Percentiles rank a stretch among this genome's conserved stretches.
Evolutionary conservation across 2,797 vertebrate genomes (phyloP).

Genomic region (Leptoclinus maculatus): DNA sequence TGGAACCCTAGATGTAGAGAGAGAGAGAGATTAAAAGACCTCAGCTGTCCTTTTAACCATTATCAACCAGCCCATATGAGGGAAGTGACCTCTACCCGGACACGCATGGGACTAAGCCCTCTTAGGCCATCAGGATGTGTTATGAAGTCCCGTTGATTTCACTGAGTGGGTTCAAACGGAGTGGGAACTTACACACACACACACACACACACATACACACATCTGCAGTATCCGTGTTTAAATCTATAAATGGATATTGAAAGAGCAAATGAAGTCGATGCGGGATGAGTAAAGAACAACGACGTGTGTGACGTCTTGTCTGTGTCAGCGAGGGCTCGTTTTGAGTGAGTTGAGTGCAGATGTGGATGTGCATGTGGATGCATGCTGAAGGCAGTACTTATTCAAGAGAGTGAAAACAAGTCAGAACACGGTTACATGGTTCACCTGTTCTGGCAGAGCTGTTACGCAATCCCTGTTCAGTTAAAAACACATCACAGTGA

Average conservation of each 20-base stretch:
- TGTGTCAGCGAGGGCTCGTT: constrained; percentile 19
- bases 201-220: not conserved
- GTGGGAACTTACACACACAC: constrained; percentile 7
- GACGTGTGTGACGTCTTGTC: constrained; percentile 16
- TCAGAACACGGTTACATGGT: constrained; percentile 67
- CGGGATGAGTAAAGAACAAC: constrained; percentile 24
- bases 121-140: constrained; percentile 32
- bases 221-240: constrained; percentile 28
- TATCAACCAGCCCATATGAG: constrained; percentile 22
- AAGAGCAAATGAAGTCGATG: constrained; percentile 26
- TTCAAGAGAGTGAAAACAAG: constrained; percentile 72
- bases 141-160: constrained; percentile 64
- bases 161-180: constrained; percentile 38
- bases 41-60: constrained; percentile 37
- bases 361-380: constrained; percentile 23
- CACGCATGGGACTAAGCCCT: constrained; percentile 28
- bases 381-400: constrained; percentile 64
- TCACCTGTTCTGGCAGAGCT: constrained; percentile 68
- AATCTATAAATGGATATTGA: constrained; percentile 45
- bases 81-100: constrained; percentile 41
- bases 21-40: constrained; percentile 37
- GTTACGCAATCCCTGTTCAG: constrained; percentile 67
- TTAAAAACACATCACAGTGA: constrained; percentile 28
- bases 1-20: constrained; percentile 9
- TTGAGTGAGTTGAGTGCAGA: constrained; percentile 17